phyloP scores from a whole-genome alignment of 2,797 vertebrate genomes.

The Aulostomus chinensis region DNA sequence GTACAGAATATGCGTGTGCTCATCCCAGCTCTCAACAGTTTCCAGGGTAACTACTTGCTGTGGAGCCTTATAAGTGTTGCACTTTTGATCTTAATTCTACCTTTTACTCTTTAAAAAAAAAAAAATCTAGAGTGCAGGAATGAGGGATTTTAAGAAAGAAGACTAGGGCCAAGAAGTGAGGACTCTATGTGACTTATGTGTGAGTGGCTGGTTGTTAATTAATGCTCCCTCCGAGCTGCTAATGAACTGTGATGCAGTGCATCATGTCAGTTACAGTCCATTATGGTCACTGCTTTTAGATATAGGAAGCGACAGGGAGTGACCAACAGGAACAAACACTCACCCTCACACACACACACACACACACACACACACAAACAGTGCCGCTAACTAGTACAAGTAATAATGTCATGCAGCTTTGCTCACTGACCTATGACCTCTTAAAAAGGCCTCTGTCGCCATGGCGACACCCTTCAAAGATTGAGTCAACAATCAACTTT shows the following conservation, averaged over 20 bases:
- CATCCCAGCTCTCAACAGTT: slow-evolving; percentile 76
- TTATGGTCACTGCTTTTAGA: slow-evolving; percentile 53
- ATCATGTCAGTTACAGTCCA: slow-evolving; percentile 68
- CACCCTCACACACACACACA: slow-evolving; percentile 14
- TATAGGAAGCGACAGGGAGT: slow-evolving; percentile 3
- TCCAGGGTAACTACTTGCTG: slow-evolving; percentile 82
- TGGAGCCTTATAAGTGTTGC: slow-evolving; percentile 68
- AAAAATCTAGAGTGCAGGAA: slow-evolving; percentile 20
- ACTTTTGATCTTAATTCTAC: slow-evolving; percentile 67
- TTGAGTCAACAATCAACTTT: no score
- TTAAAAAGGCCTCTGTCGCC: slow-evolving; percentile 41
- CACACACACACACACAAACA: slow-evolving; percentile 10
- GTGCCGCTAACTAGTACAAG: no score
- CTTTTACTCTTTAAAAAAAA: no score
- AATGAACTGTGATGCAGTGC: no score
- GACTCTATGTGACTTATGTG: slow-evolving; percentile 33
- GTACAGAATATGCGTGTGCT: slow-evolving; percentile 54
- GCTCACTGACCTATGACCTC: slow-evolving; percentile 55
- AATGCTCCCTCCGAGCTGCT: slow-evolving; percentile 5
- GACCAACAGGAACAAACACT: slow-evolving; percentile 7
- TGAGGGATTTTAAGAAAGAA: slow-evolving; percentile 28
- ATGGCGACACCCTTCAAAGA: no score
- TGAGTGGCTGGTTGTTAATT: slow-evolving; percentile 17
- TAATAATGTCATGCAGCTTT: no score
- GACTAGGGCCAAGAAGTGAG: slow-evolving; percentile 6